Base-by-base conservation (phyloP, 1,140 invertebrate species). In the Xylocopa sonorina region DNA sequence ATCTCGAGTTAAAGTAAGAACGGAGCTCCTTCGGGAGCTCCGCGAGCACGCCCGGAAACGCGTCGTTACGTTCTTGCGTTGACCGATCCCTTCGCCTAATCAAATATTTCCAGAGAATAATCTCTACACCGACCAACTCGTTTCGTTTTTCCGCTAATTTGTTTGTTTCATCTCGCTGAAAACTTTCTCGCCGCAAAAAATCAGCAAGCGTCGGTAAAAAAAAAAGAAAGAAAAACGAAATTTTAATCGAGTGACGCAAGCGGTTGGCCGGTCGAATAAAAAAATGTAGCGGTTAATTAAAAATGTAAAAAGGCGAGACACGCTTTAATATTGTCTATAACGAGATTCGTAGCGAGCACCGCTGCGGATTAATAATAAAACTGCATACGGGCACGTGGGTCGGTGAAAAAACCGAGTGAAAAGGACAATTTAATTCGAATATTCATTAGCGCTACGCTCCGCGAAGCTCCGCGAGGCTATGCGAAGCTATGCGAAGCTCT, bases 351-450 rank as follows among this genome's bases (percentile, higher is more conserved):
- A 32, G 7, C 27, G 51, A 73, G 51, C 38, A 51, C 43, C 51
- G 32, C 5, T 48, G 18, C 12, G 73, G 75, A 84, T 82, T 82
- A 82, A 82, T 72, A 82, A 84, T 82, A 68, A 78, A 83, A 68
- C 43, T 41, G n/a, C 38, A 27, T 48, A 46, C 46, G 55, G 12
- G 41, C 29, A 32, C 18, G 18, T 62, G n/a, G 34, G 27, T 7
- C 32, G 3, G 6, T 38, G 34, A n/a, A 50, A 21, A 50, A 51
- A 14, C 6, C 21, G 34, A 84, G 83, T 83, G 75, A 66, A 84
- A 51, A 53, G 12, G 80, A 84, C 75, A 84, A 83, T 80, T 74
- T 32, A 68, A 71, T 68, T 80, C 53, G 73, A 83, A 83, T 83
- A 80, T 83, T 80, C 53, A 71, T 79, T 64, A 83, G 38, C 62